phyloP scores from a whole-genome alignment of 2,113 vertebrate genomes.

The Scomber colias region DNA sequence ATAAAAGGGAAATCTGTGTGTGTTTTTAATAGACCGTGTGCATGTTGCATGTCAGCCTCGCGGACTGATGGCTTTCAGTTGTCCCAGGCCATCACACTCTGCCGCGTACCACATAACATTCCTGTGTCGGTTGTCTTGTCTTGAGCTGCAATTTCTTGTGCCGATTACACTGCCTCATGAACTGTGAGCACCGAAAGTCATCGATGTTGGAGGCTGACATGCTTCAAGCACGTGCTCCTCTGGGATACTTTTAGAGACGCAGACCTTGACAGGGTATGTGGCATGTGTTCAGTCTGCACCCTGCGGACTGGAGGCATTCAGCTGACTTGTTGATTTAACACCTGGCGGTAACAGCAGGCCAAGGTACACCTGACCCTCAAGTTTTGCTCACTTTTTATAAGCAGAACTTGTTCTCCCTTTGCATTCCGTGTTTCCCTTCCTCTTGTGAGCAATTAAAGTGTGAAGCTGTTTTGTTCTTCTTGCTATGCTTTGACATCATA shows the following conservation, averaged over 20 bases:
- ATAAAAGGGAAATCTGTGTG: slow-evolving; percentile 7
- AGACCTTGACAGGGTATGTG: slow-evolving; percentile 12
- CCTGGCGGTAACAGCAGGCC: slow-evolving; percentile 7
- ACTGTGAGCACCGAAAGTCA: slow-evolving; percentile 19
- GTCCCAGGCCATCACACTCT: slow-evolving; percentile 24
- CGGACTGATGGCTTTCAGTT: slow-evolving; percentile 16
- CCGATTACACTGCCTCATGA: slow-evolving; percentile 28
- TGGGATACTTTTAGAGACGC: slow-evolving; percentile 24
- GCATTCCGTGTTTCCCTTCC: slow-evolving; percentile 23
- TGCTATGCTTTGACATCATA: slow-evolving; percentile 57
- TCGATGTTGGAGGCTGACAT: slow-evolving; percentile 16
- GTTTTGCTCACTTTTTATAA: slow-evolving; percentile 20
- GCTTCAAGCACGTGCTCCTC: slow-evolving; percentile 24
- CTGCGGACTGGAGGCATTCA: slow-evolving; percentile 9
- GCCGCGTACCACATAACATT: not conserved
- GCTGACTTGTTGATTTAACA: slow-evolving; percentile 42
- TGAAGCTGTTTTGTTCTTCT: slow-evolving; percentile 23
- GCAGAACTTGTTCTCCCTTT: not conserved
- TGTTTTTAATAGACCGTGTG: slow-evolving; percentile 9
- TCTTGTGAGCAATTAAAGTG: slow-evolving; percentile 25
- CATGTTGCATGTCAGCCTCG: slow-evolving; percentile 18
- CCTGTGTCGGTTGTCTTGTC: slow-evolving; percentile 12
- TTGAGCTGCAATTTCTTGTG: slow-evolving; percentile 15
- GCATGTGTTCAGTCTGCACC: slow-evolving; percentile 18
- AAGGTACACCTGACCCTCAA: slow-evolving; percentile 12